Evolutionary conservation across 2,113 vertebrate species (phyloP), one percentile per base, ranked within the genome.

Genomic region (Siniperca knerii): DNA sequence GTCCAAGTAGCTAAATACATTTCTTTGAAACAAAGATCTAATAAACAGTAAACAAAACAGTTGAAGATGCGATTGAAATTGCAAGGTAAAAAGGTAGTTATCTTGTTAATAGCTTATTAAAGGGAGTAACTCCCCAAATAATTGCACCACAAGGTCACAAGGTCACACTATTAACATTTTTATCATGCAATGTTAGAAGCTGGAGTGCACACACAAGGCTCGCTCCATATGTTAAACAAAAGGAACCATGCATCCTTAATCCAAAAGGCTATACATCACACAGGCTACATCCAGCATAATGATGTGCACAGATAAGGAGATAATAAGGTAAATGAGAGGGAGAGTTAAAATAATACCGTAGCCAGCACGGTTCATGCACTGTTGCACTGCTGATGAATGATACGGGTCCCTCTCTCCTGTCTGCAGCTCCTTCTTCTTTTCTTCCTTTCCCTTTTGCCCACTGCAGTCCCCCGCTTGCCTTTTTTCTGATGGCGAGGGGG

Each of bases 281-380:
- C 68, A 65, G 82, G 83, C 92, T 84, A 85, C 85, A 82, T 90
- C 87, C 81, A 69, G 81, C 57, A 64, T 91, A 92, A 93, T 92
- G 92, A 94, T 93, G 89, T 52, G 68, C 78, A 92, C 78, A 88
- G 91, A 92, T 92, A 90, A 91, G 91, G 84, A 92, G 94, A 93
- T 94, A 92, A 95, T 92, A 92, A 83, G 88, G 82, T 85, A 92
- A 95, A 94, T 93, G 92, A 93, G 92, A 92, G 82, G 90, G 89
- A 93, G 90, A 92, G 90, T 92, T 91, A 66, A 92, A 90, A 93
- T 92, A 91, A 94, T 87, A 90, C 79, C n/a, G 54, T 84, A 88
- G 89, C 90, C 87, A 87, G 83, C 82, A 82, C 35, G 57, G 85
- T 92, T 92, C 89, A 94, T 75, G 88, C 91, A 86, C 92, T 87